These are phyloP conservation scores for Micromesistius poutassou DNA, from an alignment of 2,797 vertebrate species.

Conservation along the genomic window DNA sequence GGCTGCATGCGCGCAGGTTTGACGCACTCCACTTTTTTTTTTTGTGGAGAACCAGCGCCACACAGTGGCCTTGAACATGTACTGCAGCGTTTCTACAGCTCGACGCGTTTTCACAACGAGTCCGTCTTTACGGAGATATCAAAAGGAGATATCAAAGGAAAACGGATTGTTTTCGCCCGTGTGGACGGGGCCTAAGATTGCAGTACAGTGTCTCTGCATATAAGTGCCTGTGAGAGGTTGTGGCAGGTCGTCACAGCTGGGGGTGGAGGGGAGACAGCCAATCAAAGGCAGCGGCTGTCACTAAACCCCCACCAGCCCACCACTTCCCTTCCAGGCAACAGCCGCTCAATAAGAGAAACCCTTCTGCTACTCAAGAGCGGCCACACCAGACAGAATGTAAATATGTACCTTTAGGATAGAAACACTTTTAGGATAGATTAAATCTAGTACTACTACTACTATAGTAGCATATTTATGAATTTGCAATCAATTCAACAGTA, in stretches of 20 bases:
- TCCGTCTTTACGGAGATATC: no score
- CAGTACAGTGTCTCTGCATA: neutral
- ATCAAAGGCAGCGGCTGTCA: constrained; percentile 61
- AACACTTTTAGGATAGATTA: neutral
- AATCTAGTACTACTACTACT: no score
- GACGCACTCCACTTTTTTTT: no score
- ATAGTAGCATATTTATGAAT: no score
- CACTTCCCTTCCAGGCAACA: constrained; percentile 34
- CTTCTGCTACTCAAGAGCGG: constrained; percentile 44
- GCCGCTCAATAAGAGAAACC: constrained; percentile 59
- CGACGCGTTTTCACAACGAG: no score
- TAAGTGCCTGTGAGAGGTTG: neutral
- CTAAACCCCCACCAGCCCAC: constrained; percentile 20
- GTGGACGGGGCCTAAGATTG: neutral
- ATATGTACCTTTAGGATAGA: neutral
- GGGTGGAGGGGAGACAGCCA: constrained; percentile 43
- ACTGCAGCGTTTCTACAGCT: no score
- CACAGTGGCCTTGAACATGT: no score
- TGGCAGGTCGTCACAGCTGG: neutral
- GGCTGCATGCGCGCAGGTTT: no score
- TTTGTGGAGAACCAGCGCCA: no score
- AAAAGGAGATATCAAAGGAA: no score
- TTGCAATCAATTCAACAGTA: no score
- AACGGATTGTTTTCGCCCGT: no score
- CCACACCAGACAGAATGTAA: neutral